Evolutionary conservation across 2,797 vertebrate species (phyloP), one percentile per base, ranked within the genome.

Genomic region (Buceros bicornis): DNA sequence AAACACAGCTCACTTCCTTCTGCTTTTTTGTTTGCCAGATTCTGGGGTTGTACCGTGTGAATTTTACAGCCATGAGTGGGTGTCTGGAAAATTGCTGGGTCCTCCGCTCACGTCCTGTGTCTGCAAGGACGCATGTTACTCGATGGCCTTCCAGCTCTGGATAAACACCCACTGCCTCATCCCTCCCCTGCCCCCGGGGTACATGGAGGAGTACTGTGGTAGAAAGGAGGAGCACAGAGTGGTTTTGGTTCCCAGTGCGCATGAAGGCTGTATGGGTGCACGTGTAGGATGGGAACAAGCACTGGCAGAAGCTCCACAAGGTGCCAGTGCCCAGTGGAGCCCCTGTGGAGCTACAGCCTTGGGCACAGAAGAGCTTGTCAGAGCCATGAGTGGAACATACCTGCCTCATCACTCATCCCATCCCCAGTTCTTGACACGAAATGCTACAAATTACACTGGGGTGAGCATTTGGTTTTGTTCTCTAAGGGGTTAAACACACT

Each of bases 41-140:
- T 15, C 45, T 22, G 7, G 28, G 18, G 5, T 5, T 10, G 51
- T 11, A 6, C 51, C 37, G 51, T 1, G 14, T 0, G 26, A 85
- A 65, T 93, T 73, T 43, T 25, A 56, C 31, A 58, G 60, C 73
- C 64, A 2, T 60, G 87, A 93, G 81, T 58, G 24, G 71, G 29
- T 22, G 37, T 8, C 25, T 31, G 58, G 85, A 29, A 45, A 93
- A 76, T 51, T 67, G 54, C 64, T 29, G 81, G 31, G 62, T 64
- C 81, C 17, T 71, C 64, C 42, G 43, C 58, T 89, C 62, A 11
- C 8, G 4, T 94, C 72, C 79, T 22, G 40, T 17, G 42, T 13
- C 71, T 22, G 10, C 10, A 6, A 35, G 54, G 83, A 67, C 2
- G 69, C 28, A 9, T 31, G 0, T 13, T 37, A 16, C 29, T 0